Evolutionary conservation across 92 coral and sea anemone species (phyloP).

Genomic region (Porites evermanni): DNA sequence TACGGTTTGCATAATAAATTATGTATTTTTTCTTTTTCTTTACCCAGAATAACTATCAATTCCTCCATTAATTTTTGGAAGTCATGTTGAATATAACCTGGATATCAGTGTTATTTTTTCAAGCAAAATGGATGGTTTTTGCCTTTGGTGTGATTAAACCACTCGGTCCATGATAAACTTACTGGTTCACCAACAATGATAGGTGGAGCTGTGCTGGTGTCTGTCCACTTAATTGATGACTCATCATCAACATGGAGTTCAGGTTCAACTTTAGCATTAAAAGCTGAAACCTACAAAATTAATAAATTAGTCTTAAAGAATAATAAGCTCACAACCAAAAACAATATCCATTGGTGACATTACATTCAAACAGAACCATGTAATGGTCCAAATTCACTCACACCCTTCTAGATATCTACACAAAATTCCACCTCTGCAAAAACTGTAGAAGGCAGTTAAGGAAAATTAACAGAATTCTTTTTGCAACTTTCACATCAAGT

Average conservation of each 20-base stretch:
- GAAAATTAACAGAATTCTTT: not conserved
- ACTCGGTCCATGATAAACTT: not conserved
- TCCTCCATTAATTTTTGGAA: too few species aligned
- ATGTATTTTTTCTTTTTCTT: too few species aligned
- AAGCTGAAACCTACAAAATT: constrained; percentile 76
- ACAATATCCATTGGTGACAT: not conserved
- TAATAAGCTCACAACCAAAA: not conserved
- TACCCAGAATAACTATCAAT: too few species aligned
- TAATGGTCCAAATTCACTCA: too few species aligned
- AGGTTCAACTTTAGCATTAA: constrained; percentile 76
- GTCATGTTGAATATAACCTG: too few species aligned
- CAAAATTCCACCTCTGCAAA: too few species aligned
- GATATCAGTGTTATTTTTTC: too few species aligned
- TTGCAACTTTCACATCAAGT: not conserved
- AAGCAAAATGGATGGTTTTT: too few species aligned
- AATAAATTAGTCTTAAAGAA: not conserved
- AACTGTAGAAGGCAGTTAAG: too few species aligned
- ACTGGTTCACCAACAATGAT: constrained; percentile 92
- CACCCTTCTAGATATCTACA: too few species aligned
- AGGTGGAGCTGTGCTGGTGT: constrained; percentile 79
- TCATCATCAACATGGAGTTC: constrained; percentile 82
- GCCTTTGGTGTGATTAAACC: too few species aligned
- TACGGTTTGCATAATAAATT: too few species aligned
- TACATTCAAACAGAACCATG: not conserved
- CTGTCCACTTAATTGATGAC: constrained; percentile 96